Evolutionary conservation across 1,140 invertebrate genomes (phyloP), one percentile per base, ranked within the genome.

Genomic region (Thrips palmi): DNA sequence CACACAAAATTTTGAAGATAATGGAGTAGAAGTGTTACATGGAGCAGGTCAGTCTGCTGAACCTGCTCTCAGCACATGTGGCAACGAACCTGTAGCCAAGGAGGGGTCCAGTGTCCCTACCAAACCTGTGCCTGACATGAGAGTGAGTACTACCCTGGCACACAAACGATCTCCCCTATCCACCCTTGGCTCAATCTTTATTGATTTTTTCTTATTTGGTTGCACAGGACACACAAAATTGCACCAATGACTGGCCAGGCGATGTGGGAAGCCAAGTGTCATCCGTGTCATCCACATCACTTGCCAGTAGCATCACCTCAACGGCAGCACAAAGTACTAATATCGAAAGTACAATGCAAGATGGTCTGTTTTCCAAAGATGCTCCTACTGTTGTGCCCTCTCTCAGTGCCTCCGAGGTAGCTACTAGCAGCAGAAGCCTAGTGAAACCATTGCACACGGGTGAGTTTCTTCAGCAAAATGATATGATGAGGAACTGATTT

Each of bases 1-100:
- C 61, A 60, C 63, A 64, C 60, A 65, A 63, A 64, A 61, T 60
- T 61, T 58, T 59, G 57, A 58, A 56, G 59, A 62, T 61, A 56
- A 56, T 59, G 56, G 59, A 62, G 58, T 61, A 60, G 56, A 61
- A 60, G 59, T 57, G 56, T 53, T 55, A 58, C 58, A 55, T 54
- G 58, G 57, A 59, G 56, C 60, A 59, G 56, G 51, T 57, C 55
- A 57, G 57, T 53, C 57, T 55, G 56, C 53, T 55, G 55, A 60
- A 52, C 44, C 45, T 32, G 44, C 15, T 37, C n/a, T n/a, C n/a
- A n/a, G n/a, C n/a, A n/a, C n/a, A n/a, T n/a, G n/a, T n/a, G n/a
- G n/a, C n/a, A n/a, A n/a, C n/a, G n/a, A n/a, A n/a, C n/a, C n/a
- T n/a, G n/a, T n/a, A n/a, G n/a, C n/a, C n/a, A n/a, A n/a, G n/a